Evolutionary conservation across 1,140 invertebrate genomes (phyloP).

Genomic region (Probaryconus sp.): DNA sequence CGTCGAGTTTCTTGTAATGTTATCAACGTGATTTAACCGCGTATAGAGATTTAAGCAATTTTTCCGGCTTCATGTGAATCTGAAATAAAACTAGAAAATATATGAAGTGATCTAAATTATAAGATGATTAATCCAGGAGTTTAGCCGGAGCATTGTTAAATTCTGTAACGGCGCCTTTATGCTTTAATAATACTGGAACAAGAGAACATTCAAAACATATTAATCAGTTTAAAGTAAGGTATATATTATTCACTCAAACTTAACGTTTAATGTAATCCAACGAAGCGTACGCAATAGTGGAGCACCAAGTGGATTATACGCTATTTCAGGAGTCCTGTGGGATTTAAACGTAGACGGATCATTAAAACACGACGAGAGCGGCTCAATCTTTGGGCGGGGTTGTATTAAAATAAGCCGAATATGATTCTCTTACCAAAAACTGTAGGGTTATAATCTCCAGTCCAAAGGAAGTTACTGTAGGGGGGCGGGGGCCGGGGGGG

Average conservation of each 20-base stretch:
- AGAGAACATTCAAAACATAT: constrained; percentile 57
- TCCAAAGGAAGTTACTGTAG: too few relatives aligned
- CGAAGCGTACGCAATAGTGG: constrained; percentile 59
- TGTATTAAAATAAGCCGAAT: constrained; percentile 61
- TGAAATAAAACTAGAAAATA: too few relatives aligned
- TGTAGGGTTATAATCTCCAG: constrained; percentile 55
- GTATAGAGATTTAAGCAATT: too few relatives aligned
- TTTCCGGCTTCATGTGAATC: too few relatives aligned
- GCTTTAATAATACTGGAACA: constrained; percentile 58
- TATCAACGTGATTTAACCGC: too few relatives aligned
- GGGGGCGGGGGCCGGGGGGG: constrained; percentile 2
- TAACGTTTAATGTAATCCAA: constrained; percentile 59
- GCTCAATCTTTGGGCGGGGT: constrained; percentile 39
- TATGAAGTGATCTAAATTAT: constrained; percentile 42
- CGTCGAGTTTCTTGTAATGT: too few relatives aligned
- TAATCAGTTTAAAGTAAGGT: constrained; percentile 59
- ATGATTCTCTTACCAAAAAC: constrained; percentile 49
- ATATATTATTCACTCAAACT: constrained; percentile 60
- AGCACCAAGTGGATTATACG: constrained; percentile 61
- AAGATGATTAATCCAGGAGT: constrained; percentile 50
- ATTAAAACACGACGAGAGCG: constrained; percentile 60
- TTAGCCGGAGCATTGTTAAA: constrained; percentile 33
- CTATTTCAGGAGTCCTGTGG: constrained; percentile 56
- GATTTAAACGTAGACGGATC: constrained; percentile 62
- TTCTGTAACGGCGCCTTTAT: constrained; percentile 29